Evolutionary conservation across 92 coral and sea anemone species (phyloP).

Genomic region (Phymanthus crucifer): DNA sequence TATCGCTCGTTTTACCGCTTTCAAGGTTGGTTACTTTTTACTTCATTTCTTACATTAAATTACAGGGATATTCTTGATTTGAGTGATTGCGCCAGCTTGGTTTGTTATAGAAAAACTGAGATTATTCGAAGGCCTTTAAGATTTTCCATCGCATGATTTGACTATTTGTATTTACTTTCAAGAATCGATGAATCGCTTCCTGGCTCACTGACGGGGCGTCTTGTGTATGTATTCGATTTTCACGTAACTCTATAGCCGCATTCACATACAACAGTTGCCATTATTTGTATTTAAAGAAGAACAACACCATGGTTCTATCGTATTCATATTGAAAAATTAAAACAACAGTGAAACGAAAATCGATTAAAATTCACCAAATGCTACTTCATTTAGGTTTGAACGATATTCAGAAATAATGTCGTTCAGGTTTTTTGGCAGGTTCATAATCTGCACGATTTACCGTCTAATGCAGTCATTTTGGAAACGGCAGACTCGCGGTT

Average conservation of each 20-base stretch:
- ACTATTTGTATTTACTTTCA: not conserved
- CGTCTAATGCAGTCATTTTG: not conserved
- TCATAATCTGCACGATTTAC: not conserved
- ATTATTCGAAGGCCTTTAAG: not conserved
- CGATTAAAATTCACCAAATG: not conserved
- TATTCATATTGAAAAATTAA: not conserved
- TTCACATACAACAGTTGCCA: not conserved
- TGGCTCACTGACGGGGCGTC: not conserved
- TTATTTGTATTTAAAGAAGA: not conserved
- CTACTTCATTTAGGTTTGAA: not conserved
- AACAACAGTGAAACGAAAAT: not conserved
- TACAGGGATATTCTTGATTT: slow-evolving; percentile 17
- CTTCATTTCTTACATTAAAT: slow-evolving; percentile 25
- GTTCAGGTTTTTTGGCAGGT: not conserved
- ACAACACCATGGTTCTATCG: not conserved
- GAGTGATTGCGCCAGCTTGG: not conserved
- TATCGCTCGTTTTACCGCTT: slow-evolving; percentile 37
- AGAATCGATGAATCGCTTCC: not conserved
- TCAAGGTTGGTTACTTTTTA: slow-evolving; percentile 47
- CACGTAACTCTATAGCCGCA: not conserved
- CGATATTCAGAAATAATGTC: not conserved
- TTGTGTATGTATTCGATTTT: not conserved
- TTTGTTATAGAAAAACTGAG: not conserved
- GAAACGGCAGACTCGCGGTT: not conserved
- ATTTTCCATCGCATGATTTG: slow-evolving; percentile 1